phyloP scores from a whole-genome alignment of 1,140 invertebrate species.

The Lordiphosa stackelbergi region DNA sequence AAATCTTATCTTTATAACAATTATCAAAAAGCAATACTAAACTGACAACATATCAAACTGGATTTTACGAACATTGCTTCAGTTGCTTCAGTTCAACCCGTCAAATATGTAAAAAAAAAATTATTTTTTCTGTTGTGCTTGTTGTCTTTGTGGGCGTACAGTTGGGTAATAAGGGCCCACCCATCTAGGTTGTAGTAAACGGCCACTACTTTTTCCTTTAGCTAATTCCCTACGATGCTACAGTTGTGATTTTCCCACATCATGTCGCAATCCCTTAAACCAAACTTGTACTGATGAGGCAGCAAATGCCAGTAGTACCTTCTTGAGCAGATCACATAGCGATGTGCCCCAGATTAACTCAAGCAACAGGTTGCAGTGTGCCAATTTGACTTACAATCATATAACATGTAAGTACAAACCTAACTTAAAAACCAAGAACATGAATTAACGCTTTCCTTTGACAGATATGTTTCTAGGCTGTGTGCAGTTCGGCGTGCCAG shows the following conservation, averaged over 20 bases:
- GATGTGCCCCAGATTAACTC: conserved; percentile 17
- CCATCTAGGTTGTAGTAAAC: too few relatives aligned
- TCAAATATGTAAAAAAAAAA: conserved; percentile 39
- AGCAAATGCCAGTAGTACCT: conserved; percentile 29
- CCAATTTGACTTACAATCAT: conserved; percentile 31
- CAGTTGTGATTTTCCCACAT: conserved; percentile 18
- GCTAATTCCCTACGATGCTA: conserved; percentile 41
- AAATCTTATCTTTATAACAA: too few relatives aligned
- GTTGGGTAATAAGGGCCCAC: conserved; percentile 27
- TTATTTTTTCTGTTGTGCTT: conserved; percentile 32
- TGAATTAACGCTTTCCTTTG: not conserved
- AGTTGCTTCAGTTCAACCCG: conserved; percentile 13
- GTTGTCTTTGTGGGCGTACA: conserved; percentile 34
- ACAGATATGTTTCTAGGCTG: conserved; percentile 43
- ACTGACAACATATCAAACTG: conserved; percentile 15
- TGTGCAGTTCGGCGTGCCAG: conserved; percentile 13
- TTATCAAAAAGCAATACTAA: too few relatives aligned
- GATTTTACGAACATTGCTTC: not conserved
- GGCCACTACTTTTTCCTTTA: conserved; percentile 2
- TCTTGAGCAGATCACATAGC: conserved; percentile 13
- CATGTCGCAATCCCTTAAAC: conserved; percentile 22
- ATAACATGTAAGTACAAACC: conserved; percentile 9
- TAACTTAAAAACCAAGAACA: not conserved
- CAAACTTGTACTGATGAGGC: conserved; percentile 28
- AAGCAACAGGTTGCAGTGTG: conserved; percentile 26